These are phyloP conservation scores for Dysidea cf. avara DNA, from an alignment of 37 sponge, comb jelly and placozoan species.

Conservation along the genomic window DNA sequence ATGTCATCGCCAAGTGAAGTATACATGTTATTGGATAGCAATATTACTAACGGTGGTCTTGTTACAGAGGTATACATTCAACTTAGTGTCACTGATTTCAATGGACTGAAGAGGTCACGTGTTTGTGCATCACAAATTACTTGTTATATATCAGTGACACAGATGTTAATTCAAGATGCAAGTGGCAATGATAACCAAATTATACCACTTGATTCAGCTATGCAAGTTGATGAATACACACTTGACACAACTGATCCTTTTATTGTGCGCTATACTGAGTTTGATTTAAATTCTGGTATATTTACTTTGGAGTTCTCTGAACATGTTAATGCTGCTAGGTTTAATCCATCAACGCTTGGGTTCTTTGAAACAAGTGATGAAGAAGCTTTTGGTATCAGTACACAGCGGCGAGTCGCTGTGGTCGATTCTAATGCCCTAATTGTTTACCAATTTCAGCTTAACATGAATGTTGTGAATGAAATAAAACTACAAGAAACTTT, in stretches of 20 bases:
- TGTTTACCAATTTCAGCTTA: constrained; percentile 30
- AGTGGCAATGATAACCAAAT: constrained; percentile 11
- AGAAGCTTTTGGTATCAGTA: constrained; percentile 44
- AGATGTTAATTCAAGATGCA: constrained; percentile 27
- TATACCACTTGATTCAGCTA: constrained; percentile 5
- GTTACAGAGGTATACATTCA: constrained; percentile 31
- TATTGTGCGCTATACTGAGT: constrained; percentile 31
- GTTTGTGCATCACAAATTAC: constrained; percentile 21
- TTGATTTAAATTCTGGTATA: constrained; percentile 65
- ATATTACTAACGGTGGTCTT: constrained; percentile 28
- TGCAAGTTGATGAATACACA: constrained; percentile 15
- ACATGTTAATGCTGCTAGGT: constrained; percentile 46
- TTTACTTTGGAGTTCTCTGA: constrained; percentile 77
- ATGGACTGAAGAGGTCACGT: constrained; percentile 63
- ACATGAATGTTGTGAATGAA: constrained; percentile 48
- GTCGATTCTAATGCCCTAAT: constrained; percentile 37
- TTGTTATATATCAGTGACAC: constrained; percentile 34
- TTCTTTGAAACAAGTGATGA: constrained; percentile 36
- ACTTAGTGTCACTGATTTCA: constrained; percentile 60
- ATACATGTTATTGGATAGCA: constrained; percentile 16
- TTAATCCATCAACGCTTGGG: constrained; percentile 9
- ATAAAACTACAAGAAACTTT: constrained; percentile 75
- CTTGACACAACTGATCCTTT: constrained; percentile 61
- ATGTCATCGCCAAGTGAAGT: background rate
- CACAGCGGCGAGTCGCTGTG: constrained; percentile 1